Conservation (phyloP, 2,888 invertebrate genomes). For the Zaprionus lineosus region DNA sequence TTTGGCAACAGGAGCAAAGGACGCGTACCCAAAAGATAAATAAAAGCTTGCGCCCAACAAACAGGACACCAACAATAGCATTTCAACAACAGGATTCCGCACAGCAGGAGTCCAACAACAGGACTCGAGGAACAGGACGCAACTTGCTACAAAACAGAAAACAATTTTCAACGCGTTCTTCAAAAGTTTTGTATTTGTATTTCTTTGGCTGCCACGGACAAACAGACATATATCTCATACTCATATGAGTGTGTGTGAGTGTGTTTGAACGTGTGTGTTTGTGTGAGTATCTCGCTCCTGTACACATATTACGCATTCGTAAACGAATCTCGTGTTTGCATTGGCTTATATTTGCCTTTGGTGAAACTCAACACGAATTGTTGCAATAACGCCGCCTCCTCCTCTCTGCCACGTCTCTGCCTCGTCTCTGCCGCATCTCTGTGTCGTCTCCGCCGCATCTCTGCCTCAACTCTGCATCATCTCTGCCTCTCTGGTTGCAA, state of each 20-base stretch:
- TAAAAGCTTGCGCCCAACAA: too few relatives aligned
- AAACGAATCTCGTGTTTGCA: conserved; percentile 61
- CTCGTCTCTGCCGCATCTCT: conserved; percentile 1
- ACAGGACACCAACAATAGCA: too few relatives aligned
- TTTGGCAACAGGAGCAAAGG: conserved; percentile 48
- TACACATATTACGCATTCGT: conserved; percentile 44
- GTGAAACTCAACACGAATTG: conserved; percentile 39
- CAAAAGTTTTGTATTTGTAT: conserved; percentile 37
- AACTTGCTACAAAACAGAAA: conserved; percentile 32
- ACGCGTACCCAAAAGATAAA: conserved; percentile 32
- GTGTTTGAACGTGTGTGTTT: conserved; percentile 22
- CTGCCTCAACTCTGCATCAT: neutral
- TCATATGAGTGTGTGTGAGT: conserved; percentile 2
- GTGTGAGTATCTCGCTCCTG: conserved; percentile 1
- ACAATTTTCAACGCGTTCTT: conserved; percentile 51
- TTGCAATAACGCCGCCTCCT: conserved; percentile 34
- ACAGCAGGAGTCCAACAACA: too few relatives aligned
- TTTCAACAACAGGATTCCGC: too few relatives aligned
- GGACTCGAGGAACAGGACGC: neutral
- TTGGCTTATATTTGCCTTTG: conserved; percentile 65
- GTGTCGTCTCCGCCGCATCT: conserved; percentile 16
- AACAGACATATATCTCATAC: conserved; percentile 13
- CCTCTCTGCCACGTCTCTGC: neutral
- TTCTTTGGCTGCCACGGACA: conserved; percentile 36
- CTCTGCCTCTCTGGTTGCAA: conserved; percentile 8